Base-by-base conservation (phyloP, 2,113 vertebrate species). In the Sinocyclocheilus maitianheensis region DNA sequence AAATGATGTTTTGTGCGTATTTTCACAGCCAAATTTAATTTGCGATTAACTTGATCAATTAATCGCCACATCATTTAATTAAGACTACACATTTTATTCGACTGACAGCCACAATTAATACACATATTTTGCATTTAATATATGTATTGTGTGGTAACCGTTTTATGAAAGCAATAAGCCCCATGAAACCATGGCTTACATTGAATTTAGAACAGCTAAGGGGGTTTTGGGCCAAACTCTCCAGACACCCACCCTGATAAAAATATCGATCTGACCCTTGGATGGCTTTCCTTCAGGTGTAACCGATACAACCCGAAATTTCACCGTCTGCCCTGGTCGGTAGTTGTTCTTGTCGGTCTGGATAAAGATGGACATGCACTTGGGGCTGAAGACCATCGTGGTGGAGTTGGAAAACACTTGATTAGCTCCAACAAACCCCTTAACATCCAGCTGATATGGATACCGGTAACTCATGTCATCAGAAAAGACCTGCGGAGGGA, bases 341-440 rank as follows among this genome's bases (percentile, higher is more conserved):
- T 98, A 99, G 5, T 89, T 48, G 1, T 84, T 20, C 86, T 96
- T 97, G 91, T 99, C 97, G 0, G 96, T 98, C 91, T 99, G 97
- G 53, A 98, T 96, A 90, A 98, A 95, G 6, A 95, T 95, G 0
- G 94, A 94, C 22, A 92, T 72, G 81, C 92, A 92, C 87, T 94
- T 94, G 43, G 88, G 79, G 58, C 81, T 13, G 46, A 93, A 94
- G 1, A 34, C 37, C 82, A 98, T 88, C 24, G 22, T n/a, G 0
- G 94, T 96, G 0, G 85, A 92, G 82, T 97, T 95, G n/a, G 92
- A 95, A 91, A 98, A 99, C 78, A 97, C 75, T 43, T 51, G 55
- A 10, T 0, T 81, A 13, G 83, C 71, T 2, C 83, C 91, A 1
- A 71, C 58, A 75, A 24, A 91, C 63, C 97, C 97, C 8, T 91